Conservation (phyloP, 2,888 invertebrate species). For the Anodontia alba region DNA sequence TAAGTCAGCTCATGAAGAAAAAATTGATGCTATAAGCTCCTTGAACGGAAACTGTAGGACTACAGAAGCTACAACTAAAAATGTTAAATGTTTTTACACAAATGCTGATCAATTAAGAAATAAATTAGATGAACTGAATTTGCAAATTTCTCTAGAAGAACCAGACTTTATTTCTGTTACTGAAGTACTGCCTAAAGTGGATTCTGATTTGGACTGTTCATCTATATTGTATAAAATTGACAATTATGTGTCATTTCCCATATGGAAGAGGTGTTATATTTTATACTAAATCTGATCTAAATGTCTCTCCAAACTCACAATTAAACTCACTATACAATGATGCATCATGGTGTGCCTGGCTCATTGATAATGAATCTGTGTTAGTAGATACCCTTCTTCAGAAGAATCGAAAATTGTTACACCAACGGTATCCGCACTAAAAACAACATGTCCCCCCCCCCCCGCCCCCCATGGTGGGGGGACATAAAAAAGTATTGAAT, state of each 20-base stretch:
- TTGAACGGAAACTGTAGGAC: too few relatives aligned
- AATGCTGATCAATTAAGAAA: slow-evolving; percentile 34
- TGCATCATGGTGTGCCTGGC: slow-evolving; percentile 19
- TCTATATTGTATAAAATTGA: slow-evolving; percentile 28
- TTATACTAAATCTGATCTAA: slow-evolving; percentile 21
- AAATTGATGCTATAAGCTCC: too few relatives aligned
- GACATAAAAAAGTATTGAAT: neutral
- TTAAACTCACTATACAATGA: slow-evolving; percentile 4
- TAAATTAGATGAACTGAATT: slow-evolving; percentile 27
- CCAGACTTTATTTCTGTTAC: slow-evolving; percentile 32
- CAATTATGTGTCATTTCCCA: slow-evolving; percentile 18
- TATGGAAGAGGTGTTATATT: slow-evolving; percentile 30
- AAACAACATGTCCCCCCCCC: too few relatives aligned
- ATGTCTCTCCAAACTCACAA: slow-evolving; percentile 20
- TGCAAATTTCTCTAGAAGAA: slow-evolving; percentile 12
- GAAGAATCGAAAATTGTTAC: neutral
- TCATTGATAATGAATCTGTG: neutral
- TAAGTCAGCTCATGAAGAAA: too few relatives aligned
- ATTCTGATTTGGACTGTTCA: neutral
- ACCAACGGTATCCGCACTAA: too few relatives aligned
- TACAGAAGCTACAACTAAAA: neutral
- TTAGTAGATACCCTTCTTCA: slow-evolving; percentile 19
- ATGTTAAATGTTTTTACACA: slow-evolving; percentile 26
- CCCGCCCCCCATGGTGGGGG: too few relatives aligned
- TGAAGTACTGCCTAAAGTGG: slow-evolving; percentile 21